Base-by-base conservation (phyloP, 2,113 vertebrate genomes). In the Misgurnus anguillicaudatus region DNA sequence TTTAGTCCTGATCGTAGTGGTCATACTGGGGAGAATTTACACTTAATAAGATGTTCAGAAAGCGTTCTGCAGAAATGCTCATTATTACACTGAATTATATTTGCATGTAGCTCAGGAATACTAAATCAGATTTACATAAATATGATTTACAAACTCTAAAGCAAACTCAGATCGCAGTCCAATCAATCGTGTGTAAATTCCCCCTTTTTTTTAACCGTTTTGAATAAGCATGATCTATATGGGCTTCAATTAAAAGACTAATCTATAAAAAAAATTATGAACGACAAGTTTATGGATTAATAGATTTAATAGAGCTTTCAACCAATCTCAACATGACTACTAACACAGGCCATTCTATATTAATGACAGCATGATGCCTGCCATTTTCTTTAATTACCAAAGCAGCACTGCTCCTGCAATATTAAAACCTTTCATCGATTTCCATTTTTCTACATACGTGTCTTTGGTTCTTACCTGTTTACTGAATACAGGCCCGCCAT, bases 351-450 rank as follows among this genome's bases (percentile, higher is more conserved):
- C 65, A 77, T 0, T 0, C 83, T 76, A 47, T 16, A 48, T 14
- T 67, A 60, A 83, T 83, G 80, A 75, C 87, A 84, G 83, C 65
- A 69, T 81, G 78, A 88, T 74, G 82, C 66, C 80, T 89, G 87
- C 86, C 89, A 85, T 93, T 88, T 86, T 88, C 89, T 90, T 91
- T 80, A 38, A 79, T 91, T 85, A 84, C 84, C 91, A 91, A 94
- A 94, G 89, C 80, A 90, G 90, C 82, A 86, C 84, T 17, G 67
- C 90, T 91, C 92, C 77, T 86, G 85, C 91, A 86, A 85, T 4
- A 94, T 95, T 92, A 94, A 92, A 94, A 91, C 92, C 89, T 87
- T 85, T 82, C 90, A 94, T 94, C 92, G 95, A 95, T 94, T 94
- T 93, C 92, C 89, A 91, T 45, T 94, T 92, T 93, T 93, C 85